Conservation (phyloP, 1,140 invertebrate species). For the Drosophila takahashii region DNA sequence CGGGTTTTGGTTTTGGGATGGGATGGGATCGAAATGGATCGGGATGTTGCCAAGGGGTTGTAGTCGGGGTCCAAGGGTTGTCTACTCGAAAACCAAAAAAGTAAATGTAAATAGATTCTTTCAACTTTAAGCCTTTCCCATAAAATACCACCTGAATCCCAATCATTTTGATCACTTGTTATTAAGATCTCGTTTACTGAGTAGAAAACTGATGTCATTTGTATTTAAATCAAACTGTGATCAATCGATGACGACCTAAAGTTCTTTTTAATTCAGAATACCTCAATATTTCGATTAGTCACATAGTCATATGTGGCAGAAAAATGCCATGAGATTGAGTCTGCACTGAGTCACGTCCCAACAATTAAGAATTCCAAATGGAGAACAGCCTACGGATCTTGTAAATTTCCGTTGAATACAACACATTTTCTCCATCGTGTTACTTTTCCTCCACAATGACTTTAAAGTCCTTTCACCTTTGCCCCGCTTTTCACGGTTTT, state of each 20-base stretch:
- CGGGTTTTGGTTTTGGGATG: slow-evolving; percentile 30
- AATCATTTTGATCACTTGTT: background rate
- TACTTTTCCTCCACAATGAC: background rate
- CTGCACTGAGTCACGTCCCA: slow-evolving; percentile 14
- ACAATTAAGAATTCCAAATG: background rate
- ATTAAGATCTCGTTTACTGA: background rate
- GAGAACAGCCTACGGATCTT: slow-evolving; percentile 1
- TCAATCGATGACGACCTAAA: slow-evolving; percentile 8
- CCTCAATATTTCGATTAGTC: slow-evolving; percentile 17
- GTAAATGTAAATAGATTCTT: slow-evolving; percentile 33
- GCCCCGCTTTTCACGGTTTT: slow-evolving; percentile 7
- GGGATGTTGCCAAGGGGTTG: slow-evolving; percentile 40
- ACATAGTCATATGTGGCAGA: background rate
- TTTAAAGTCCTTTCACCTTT: slow-evolving; percentile 35
- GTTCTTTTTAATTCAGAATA: slow-evolving; percentile 1
- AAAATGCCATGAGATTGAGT: slow-evolving; percentile 1
- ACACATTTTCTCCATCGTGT: background rate
- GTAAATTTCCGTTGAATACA: background rate
- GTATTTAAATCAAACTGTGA: background rate
- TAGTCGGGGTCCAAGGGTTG: slow-evolving; percentile 17
- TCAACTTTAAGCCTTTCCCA: background rate
- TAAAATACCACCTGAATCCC: background rate
- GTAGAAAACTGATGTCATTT: slow-evolving; percentile 12
- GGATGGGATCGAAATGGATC: background rate
- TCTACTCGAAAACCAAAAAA: slow-evolving; percentile 6